Percentiles rank a stretch among this genome's conserved stretches.
phyloP scores from a whole-genome alignment of 2,113 vertebrate genomes.

The Vulpes lagopus region DNA sequence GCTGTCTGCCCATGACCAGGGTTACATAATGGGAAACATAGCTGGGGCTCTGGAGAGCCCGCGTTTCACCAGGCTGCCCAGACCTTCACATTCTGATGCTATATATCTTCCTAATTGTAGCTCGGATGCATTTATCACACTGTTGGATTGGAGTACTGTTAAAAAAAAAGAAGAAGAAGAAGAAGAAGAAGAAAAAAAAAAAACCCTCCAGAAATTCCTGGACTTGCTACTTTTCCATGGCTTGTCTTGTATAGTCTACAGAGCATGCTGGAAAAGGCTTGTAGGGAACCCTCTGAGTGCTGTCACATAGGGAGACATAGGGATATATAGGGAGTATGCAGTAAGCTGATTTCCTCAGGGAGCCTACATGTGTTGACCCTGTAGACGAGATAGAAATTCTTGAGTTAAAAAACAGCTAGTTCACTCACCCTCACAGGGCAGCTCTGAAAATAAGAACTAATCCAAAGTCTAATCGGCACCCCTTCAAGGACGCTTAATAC shows the following conservation, averaged over 20 bases:
- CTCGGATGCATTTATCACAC: slow-evolving; percentile 97
- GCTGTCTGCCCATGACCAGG: slow-evolving; percentile 99
- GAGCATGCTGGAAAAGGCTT: slow-evolving; percentile 57
- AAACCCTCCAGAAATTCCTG: slow-evolving; percentile 83
- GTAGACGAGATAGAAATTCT: slow-evolving; percentile 60
- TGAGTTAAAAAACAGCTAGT: slow-evolving; percentile 65
- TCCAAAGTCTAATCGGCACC: slow-evolving; percentile 75
- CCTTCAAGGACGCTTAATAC: slow-evolving; percentile 77
- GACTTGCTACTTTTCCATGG: slow-evolving; percentile 81
- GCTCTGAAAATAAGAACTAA: slow-evolving; percentile 74
- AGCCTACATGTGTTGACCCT: slow-evolving; percentile 58
- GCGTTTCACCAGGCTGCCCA: slow-evolving; percentile 93
- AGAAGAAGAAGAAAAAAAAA: slow-evolving; percentile 49
- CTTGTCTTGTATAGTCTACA: slow-evolving; percentile 69
- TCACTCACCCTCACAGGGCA: slow-evolving; percentile 49
- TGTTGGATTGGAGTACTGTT: slow-evolving; percentile 89
- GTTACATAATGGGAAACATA: slow-evolving; percentile 99
- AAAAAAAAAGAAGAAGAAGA: slow-evolving; percentile 67
- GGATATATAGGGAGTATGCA: not conserved
- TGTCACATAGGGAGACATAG: not conserved
- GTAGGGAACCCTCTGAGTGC: slow-evolving; percentile 30
- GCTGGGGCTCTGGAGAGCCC: slow-evolving; percentile 98
- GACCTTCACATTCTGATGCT: slow-evolving; percentile 93
- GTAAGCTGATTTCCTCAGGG: slow-evolving; percentile 62
- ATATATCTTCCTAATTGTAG: slow-evolving; percentile 98